phyloP scores from a whole-genome alignment of 2,797 vertebrate species.

The Microtus obscurus region DNA sequence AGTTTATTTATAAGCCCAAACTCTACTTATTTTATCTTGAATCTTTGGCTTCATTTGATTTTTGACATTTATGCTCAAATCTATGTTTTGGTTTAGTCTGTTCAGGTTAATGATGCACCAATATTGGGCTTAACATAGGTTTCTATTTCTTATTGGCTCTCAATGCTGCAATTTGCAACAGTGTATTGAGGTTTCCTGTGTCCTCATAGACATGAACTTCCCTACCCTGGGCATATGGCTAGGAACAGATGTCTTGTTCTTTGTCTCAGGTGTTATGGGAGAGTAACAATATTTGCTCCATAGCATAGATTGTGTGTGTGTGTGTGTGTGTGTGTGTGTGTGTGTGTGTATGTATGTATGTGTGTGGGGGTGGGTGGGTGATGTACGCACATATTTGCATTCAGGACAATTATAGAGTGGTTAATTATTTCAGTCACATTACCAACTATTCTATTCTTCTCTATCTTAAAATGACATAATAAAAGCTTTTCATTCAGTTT shows the following conservation, averaged over 20 bases:
- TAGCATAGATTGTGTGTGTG: neutral
- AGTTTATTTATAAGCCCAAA: neutral
- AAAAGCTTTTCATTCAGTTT: neutral
- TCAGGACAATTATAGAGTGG: neutral
- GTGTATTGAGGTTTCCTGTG: neutral
- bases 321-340: neutral
- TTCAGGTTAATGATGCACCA: neutral
- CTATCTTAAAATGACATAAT: neutral
- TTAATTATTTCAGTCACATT: neutral
- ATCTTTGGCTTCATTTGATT: neutral
- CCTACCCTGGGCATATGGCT: neutral
- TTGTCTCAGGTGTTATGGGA: neutral
- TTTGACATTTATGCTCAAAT: neutral
- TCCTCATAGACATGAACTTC: neutral
- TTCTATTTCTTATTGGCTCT: neutral
- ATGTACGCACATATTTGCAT: neutral
- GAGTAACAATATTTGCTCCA: neutral
- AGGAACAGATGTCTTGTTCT: neutral
- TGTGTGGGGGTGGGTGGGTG: neutral
- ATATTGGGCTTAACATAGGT: neutral
- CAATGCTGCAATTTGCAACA: neutral
- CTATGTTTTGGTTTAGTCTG: neutral
- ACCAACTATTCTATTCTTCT: neutral
- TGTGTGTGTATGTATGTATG: neutral
- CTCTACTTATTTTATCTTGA: slow-evolving; percentile 42